phyloP scores from a whole-genome alignment of 2,888 invertebrate species.

The Phortica magna region DNA sequence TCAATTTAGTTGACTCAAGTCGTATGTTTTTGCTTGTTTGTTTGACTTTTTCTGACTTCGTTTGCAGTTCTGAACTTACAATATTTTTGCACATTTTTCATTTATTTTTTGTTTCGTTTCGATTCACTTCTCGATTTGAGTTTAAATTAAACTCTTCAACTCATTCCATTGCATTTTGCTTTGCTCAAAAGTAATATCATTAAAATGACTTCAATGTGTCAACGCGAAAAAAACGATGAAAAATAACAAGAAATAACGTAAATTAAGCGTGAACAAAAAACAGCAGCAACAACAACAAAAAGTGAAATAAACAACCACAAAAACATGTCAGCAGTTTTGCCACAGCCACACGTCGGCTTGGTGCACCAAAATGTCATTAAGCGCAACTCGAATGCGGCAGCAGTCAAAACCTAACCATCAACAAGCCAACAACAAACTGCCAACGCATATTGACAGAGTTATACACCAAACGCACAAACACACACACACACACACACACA shows the following conservation, averaged over 20 bases:
- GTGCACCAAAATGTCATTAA: constrained; percentile 35
- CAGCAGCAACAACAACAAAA: not conserved
- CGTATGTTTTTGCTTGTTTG: not conserved
- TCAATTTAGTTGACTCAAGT: constrained; percentile 27
- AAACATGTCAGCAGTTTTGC: constrained; percentile 9
- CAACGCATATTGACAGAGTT: constrained; percentile 50
- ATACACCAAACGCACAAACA: constrained; percentile 34
- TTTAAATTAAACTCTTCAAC: not conserved
- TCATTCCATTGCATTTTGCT: not conserved
- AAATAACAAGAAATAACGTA: constrained; percentile 1
- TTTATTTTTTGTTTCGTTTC: not conserved
- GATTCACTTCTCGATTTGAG: not conserved
- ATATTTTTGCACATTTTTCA: not conserved
- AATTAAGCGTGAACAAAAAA: constrained; percentile 16
- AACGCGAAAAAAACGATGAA: not conserved
- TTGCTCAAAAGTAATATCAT: not conserved
- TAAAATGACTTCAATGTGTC: not conserved
- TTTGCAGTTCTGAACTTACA: not conserved
- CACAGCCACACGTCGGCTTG: not conserved
- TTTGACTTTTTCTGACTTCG: not conserved
- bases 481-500: constrained; percentile 38
- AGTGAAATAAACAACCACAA: constrained; percentile 1
- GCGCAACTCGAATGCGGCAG: constrained; percentile 1
- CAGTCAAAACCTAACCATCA: constrained; percentile 5
- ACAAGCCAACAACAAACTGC: constrained; percentile 38